Base-by-base conservation (phyloP, 2,888 invertebrate genomes). In the Rhagonycha fulva region DNA sequence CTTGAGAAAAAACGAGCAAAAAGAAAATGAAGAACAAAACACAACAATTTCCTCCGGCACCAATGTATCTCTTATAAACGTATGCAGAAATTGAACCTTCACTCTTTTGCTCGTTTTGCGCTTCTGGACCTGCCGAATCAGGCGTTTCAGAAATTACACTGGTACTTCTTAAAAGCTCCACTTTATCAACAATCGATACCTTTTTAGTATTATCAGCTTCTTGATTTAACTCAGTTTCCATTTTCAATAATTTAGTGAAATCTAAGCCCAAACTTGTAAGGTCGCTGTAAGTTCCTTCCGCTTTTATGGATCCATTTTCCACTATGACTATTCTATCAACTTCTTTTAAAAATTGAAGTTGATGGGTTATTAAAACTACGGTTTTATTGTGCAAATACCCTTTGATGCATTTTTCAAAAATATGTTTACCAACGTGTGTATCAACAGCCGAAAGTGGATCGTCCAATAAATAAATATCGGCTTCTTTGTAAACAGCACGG, bases 391-490 rank as follows among this genome's bases (percentile, higher is more conserved):
- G 86, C 77, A 94, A 86, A 75, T 88, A 88, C 10, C 88, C 87
- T 7, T 88, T 87, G 68, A 95, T 92, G 68, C 94, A 95, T 87
- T 94, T 91, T 71, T 94, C 91, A 83, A 95, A 95, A 9, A 96
- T 87, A 85, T 94, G 93, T 76, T 92, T 90, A 0, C 94, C 93
- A n/a, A 95, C 95, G 78, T 93, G 92, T 0, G 93, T 90, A 85
- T 95, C 95, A 0, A 95, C 95, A 0, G 95, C 95, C 73, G 94
- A 93, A 2, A 95, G 86, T 0, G 95, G 95, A 87, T 95, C 95
- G 84, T 96, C 95, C 60, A 96, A 85, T 3, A 96, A 87, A 83
- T 94, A 95, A 74, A 95, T 90, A 82, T 93, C 91, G 47, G 95
- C 93, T 83, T 94, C 90, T 84, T 92, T 90, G 82, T 95, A 96